These are phyloP conservation scores for Eugnorisma glareosa DNA, from an alignment of 2,888 invertebrate species.

Conservation along the genomic window DNA sequence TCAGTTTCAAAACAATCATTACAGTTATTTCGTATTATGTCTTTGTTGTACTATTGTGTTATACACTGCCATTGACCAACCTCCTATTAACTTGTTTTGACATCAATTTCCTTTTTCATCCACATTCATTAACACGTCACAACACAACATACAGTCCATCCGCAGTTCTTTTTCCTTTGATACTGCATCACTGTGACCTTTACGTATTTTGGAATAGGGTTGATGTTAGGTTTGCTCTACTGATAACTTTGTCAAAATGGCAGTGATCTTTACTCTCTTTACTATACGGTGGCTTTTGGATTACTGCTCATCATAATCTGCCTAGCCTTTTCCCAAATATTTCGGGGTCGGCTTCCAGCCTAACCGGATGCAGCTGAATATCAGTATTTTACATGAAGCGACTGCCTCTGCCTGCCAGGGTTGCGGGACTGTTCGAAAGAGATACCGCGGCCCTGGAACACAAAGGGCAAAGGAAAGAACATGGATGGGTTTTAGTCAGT, in stretches of 20 bases:
- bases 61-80: constrained; percentile 33
- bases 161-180: no score
- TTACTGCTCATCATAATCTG: not conserved
- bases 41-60: constrained; percentile 39
- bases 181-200: not conserved
- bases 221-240: not conserved
- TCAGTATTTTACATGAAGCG: not conserved
- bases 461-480: no score
- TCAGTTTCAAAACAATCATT: constrained; percentile 21
- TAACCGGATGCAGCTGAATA: not conserved
- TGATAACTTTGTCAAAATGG: not conserved
- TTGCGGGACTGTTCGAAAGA: no score
- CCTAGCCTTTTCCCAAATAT: not conserved
- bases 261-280: accelerated
- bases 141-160: constrained; percentile 10
- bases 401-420: not conserved
- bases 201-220: not conserved
- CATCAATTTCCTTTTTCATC: constrained; percentile 59
- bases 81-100: constrained; percentile 51
- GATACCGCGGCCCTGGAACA: no score
- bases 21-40: constrained; percentile 27
- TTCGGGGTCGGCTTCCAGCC: no score
- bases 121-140: constrained; percentile 59
- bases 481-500: no score
- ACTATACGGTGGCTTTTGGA: not conserved